Conservation (phyloP, 37 sponge, comb jelly and placozoan genomes). For the Aplysina aerophoba region DNA sequence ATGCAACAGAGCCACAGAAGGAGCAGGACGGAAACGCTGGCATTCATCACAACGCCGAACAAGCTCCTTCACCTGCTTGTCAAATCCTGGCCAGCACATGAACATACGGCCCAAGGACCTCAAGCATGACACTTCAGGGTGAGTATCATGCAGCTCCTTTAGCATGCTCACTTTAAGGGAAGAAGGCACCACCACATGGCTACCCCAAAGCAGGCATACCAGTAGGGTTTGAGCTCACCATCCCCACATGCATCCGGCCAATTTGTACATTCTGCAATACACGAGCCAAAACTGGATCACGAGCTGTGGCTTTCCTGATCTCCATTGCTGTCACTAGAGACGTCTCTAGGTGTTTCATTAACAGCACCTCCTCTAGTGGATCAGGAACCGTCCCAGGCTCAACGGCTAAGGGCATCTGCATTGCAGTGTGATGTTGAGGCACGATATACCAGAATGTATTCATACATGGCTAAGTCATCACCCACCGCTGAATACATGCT, state of each 20-base stretch:
- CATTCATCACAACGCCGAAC: conserved; percentile 8
- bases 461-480: too few relatives aligned
- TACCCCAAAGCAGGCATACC: too few relatives aligned
- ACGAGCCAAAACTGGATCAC: neutral
- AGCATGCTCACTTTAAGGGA: neutral
- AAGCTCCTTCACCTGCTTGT: conserved; percentile 1
- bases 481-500: too few relatives aligned
- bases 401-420: neutral
- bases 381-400: neutral
- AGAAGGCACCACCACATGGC: conserved; percentile 18
- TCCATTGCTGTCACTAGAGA: neutral
- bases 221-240: neutral
- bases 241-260: neutral
- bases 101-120: conserved; percentile 4
- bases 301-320: neutral
- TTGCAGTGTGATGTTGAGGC: neutral
- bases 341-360: neutral
- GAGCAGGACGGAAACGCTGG: too few relatives aligned
- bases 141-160: conserved; percentile 1
- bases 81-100: conserved; percentile 39
- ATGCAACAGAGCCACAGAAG: conserved; percentile 25
- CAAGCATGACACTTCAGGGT: conserved; percentile 7
- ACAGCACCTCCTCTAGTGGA: neutral
- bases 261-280: neutral
- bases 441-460: too few relatives aligned